Evolutionary conservation across 2,113 vertebrate genomes (phyloP), one percentile per base, ranked within the genome.

Genomic region (Anthoscopus minutus): DNA sequence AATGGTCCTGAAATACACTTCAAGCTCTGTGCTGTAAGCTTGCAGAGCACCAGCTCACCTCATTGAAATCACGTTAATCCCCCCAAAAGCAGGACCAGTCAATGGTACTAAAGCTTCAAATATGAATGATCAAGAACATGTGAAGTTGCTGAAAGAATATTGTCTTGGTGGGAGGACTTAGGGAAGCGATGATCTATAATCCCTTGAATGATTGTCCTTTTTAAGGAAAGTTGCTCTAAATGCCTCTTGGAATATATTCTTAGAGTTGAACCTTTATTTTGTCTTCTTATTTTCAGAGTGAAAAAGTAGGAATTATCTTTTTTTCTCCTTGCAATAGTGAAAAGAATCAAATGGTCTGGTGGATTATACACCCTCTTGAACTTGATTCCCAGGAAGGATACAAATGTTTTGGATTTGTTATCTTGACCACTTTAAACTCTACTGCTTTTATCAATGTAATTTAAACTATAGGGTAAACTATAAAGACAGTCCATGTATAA

Each of bases 71-170:
- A 81, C 1, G 3, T 89, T 96, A 97, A 95, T 96, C 92, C 81
- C 56, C 2, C 1, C 44, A 89, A 90, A 94, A 92, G 60, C 58
- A 74, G 76, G 35, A 93, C 79, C 93, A 73, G 81, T 94, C 79
- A 95, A 57, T 93, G 85, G n/a, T 79, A 88, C 64, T 92, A 88
- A 95, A 88, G 56, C 76, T 94, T 94, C 81, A 93, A 73, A 92
- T 95, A 90, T 74, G 71, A 93, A 95, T 91, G 78, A 89, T 88
- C 51, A 56, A 35, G 58, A 95, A 86, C 87, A 81, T 1, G 35
- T 67, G 93, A 92, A 19, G 71, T n/a, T 89, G 47, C 33, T 88
- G 60, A 95, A 94, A 86, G 81, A 93, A 86, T 91, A 78, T 62
- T 1, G 4, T 73, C 76, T 86, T 85, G 88, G 42, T 81, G 76